These are phyloP conservation scores for Microcebus tavaratra DNA, from an alignment of 2,113 vertebrate species.

Conservation along the genomic window DNA sequence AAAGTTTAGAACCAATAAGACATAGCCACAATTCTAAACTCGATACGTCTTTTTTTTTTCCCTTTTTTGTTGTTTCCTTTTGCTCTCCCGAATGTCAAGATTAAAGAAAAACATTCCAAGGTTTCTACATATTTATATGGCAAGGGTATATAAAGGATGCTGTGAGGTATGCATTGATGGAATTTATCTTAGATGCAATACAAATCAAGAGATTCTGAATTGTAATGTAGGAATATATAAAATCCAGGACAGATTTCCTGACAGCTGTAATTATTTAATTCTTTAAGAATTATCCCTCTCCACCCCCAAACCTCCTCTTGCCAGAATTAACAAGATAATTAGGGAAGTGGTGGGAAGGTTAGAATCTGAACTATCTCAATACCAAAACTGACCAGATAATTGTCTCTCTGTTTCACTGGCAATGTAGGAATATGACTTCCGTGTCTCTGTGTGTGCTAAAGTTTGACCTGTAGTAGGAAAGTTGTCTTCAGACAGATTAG, in stretches of 20 bases:
- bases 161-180: background rate
- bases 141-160: background rate
- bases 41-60: background rate
- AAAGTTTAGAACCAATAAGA: constrained; percentile 78
- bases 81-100: constrained; percentile 34
- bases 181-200: background rate
- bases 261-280: constrained; percentile 66
- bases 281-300: constrained; percentile 52
- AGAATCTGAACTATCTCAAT: constrained; percentile 57
- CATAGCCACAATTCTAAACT: background rate
- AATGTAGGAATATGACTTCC: background rate
- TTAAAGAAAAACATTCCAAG: constrained; percentile 49
- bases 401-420: background rate
- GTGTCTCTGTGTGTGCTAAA: background rate
- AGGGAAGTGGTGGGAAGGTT: constrained; percentile 63
- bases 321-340: constrained; percentile 64
- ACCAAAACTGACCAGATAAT: background rate
- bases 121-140: background rate
- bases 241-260: constrained; percentile 65
- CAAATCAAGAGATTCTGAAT: constrained; percentile 48
- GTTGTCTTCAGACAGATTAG: background rate
- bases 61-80: background rate
- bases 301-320: constrained; percentile 46
- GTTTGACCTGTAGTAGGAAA: background rate
- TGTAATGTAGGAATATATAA: constrained; percentile 57